A percentile compares a stretch with the other conserved stretches of the same genome.
Evolutionary conservation across 1,140 invertebrate genomes (phyloP).

Genomic region (Drosophila athabasca): DNA sequence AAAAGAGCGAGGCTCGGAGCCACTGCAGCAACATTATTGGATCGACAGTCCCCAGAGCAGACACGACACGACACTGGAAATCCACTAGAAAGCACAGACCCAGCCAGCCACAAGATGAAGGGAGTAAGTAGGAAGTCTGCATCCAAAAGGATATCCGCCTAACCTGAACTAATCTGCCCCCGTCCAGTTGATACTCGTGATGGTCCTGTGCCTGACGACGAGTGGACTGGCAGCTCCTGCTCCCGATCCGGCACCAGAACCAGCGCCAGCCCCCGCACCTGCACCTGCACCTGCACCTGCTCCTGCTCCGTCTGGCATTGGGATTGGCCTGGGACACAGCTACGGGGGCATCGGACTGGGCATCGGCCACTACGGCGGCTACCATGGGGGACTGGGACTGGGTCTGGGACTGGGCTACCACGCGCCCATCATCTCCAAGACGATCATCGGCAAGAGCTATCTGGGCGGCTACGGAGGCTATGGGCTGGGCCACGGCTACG

Average conservation of each 20-base stretch:
- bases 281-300: conserved; percentile 45
- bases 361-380: conserved; percentile 50
- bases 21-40: conserved; percentile 33
- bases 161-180: background rate
- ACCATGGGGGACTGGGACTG: conserved; percentile 44
- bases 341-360: conserved; percentile 56
- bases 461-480: conserved; percentile 59
- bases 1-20: conserved; percentile 39
- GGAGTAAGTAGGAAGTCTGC: conserved; percentile 44
- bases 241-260: conserved; percentile 49
- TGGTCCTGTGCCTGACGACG: conserved; percentile 43
- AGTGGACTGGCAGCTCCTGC: conserved; percentile 50
- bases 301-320: conserved; percentile 55
- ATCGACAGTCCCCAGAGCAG: conserved; percentile 22
- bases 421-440: conserved; percentile 70
- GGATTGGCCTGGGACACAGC: conserved; percentile 67
- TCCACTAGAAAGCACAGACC: conserved; percentile 3
- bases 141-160: background rate
- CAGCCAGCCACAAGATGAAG: conserved; percentile 48
- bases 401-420: conserved; percentile 59
- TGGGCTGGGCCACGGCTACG: conserved; percentile 21
- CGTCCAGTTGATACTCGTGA: conserved; percentile 47
- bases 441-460: conserved; percentile 77
- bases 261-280: conserved; percentile 44
- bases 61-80: too few species aligned